Evolutionary conservation across 1,140 invertebrate genomes (phyloP).

Genomic region (Wiebesia pumilae): DNA sequence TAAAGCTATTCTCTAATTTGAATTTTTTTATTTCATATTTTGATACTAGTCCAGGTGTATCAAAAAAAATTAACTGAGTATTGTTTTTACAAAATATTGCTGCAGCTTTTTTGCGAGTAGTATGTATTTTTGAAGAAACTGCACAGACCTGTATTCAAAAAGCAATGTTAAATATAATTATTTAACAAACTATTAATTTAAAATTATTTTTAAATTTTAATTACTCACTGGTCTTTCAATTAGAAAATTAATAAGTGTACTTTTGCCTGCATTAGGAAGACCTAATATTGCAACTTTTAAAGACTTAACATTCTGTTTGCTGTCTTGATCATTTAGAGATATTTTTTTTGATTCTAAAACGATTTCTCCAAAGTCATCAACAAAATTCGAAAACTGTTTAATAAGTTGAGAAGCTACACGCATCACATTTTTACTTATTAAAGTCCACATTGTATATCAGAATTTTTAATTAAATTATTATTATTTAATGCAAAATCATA

Average conservation of each 20-base stretch:
- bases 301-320: constrained; percentile 63
- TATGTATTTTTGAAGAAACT: constrained; percentile 92
- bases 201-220: constrained; percentile 36
- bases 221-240: constrained; percentile 83
- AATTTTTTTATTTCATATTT: constrained; percentile 81
- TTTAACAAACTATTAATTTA: constrained; percentile 22
- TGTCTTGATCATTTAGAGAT: constrained; percentile 40
- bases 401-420: constrained; percentile 13
- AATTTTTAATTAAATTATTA: background rate
- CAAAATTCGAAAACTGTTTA: constrained; percentile 42
- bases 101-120: constrained; percentile 84
- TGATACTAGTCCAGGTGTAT: constrained; percentile 88
- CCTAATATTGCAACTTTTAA: constrained; percentile 92
- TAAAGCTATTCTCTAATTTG: constrained; percentile 81
- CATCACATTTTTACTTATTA: constrained; percentile 14
- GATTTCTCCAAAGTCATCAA: constrained; percentile 40
- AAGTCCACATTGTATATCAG: constrained; percentile 36
- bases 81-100: constrained; percentile 83
- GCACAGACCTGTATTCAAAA: constrained; percentile 83
- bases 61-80: constrained; percentile 91
- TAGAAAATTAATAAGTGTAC: constrained; percentile 92
- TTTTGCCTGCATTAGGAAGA: constrained; percentile 94
- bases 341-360: constrained; percentile 37
- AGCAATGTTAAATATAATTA: background rate
- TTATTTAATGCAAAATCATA: background rate